Percentiles rank a stretch among this genome's conserved stretches.
These are phyloP conservation scores for Setophaga coronata DNA, from an alignment of 2,113 vertebrate species.

Conservation along the genomic window DNA sequence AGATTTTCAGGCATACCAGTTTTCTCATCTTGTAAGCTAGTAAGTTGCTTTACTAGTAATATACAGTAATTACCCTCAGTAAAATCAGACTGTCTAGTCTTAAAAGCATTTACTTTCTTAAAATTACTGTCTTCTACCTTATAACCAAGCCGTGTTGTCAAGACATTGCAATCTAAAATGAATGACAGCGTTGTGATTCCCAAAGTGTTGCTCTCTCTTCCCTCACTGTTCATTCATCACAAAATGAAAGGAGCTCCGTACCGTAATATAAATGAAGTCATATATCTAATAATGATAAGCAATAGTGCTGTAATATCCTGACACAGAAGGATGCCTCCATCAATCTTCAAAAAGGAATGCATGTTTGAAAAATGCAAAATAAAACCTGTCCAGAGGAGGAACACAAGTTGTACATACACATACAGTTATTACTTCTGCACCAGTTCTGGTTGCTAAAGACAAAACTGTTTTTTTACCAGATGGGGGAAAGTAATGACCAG, in stretches of 20 bases:
- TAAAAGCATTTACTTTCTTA: constrained; percentile 11
- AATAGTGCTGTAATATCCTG: neutral
- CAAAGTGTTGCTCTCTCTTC: neutral
- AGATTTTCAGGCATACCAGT: neutral
- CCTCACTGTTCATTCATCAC: neutral
- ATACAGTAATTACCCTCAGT: neutral
- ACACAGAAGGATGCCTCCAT: neutral
- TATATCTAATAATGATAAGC: neutral
- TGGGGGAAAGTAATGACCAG: neutral
- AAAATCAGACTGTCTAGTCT: constrained; percentile 4
- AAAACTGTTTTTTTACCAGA: neutral
- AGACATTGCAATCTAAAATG: neutral
- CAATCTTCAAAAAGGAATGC: neutral
- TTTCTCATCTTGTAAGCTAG: neutral
- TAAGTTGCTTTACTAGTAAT: neutral
- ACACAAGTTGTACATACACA: neutral
- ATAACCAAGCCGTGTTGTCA: neutral
- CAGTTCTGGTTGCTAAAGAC: neutral
- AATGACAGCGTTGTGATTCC: constrained; percentile 1
- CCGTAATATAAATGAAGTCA: neutral
- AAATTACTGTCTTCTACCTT: constrained; percentile 16
- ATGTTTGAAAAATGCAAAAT: neutral
- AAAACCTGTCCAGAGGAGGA: neutral
- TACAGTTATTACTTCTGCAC: neutral
- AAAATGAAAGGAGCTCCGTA: neutral